phyloP scores from a whole-genome alignment of 2,888 invertebrate species.

The Gymnoscelis rufifasciata region DNA sequence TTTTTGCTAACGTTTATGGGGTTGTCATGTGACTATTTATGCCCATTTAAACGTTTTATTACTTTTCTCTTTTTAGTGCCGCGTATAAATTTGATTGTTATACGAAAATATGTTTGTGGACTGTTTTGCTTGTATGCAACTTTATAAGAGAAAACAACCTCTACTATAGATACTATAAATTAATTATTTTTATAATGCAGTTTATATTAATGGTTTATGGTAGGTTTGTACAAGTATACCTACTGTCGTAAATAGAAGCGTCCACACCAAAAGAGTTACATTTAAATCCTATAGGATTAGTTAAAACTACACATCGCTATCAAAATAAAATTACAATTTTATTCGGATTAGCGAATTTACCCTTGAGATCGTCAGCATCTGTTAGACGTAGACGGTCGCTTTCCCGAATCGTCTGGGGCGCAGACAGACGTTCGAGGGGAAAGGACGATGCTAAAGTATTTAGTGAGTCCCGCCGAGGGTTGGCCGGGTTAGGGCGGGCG shows the following conservation, averaged over 20 bases:
- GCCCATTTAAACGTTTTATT: conserved; percentile 1
- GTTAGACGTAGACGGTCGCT: conserved; percentile 36
- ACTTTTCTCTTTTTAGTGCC: conserved; percentile 4
- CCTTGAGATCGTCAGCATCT: conserved; percentile 25
- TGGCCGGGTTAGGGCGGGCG: conserved; percentile 44
- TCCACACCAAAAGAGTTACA: too few relatives aligned
- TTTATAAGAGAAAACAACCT: not conserved
- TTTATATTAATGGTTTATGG: too few relatives aligned
- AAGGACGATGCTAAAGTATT: conserved; percentile 51
- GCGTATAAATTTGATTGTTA: conserved; percentile 1
- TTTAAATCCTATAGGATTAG: too few relatives aligned
- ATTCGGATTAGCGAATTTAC: conserved; percentile 20
- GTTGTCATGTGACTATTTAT: conserved; percentile 5
- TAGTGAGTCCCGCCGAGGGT: conserved; percentile 43
- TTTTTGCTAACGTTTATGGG: conserved; percentile 31
- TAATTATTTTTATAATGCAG: too few relatives aligned
- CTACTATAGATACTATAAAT: too few relatives aligned
- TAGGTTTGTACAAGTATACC: too few relatives aligned
- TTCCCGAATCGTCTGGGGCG: conserved; percentile 41
- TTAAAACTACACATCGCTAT: too few relatives aligned
- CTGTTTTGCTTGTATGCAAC: not conserved
- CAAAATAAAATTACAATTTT: conserved; percentile 8
- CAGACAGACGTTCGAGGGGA: conserved; percentile 38
- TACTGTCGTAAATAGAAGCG: too few relatives aligned
- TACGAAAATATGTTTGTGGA: not conserved